These are phyloP conservation scores for Amblyraja radiata DNA, from an alignment of 2,797 vertebrate species.

Conservation along the genomic window DNA sequence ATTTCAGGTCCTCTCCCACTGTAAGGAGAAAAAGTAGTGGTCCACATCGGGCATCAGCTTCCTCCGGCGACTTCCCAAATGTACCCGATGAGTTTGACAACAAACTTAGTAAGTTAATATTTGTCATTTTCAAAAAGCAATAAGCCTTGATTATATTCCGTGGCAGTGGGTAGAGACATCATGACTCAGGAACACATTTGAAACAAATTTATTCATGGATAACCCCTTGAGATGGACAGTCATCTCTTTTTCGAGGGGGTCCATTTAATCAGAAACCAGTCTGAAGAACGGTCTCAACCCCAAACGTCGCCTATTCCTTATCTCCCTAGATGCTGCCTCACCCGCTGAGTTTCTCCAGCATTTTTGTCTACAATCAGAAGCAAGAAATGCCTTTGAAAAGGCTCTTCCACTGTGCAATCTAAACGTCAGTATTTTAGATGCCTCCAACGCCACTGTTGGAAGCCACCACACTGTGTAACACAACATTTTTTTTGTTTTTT, in stretches of 20 bases:
- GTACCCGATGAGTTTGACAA: slow-evolving; percentile 35
- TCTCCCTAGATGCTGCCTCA: too few relatives aligned
- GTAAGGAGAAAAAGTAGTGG: slow-evolving; percentile 44
- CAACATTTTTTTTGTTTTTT: neutral
- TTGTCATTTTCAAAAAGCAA: slow-evolving; percentile 18
- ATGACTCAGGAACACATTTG: too few relatives aligned
- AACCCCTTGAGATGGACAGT: too few relatives aligned
- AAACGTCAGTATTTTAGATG: too few relatives aligned
- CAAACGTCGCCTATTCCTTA: too few relatives aligned
- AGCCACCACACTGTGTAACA: too few relatives aligned
- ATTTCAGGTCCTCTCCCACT: slow-evolving; percentile 50
- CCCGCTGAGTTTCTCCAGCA: too few relatives aligned
- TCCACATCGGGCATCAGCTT: slow-evolving; percentile 33
- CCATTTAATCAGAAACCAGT: neutral
- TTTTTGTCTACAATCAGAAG: neutral
- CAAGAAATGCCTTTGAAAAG: neutral
- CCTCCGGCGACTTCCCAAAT: slow-evolving; percentile 5
- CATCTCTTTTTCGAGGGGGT: too few relatives aligned
- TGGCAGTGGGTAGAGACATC: too few relatives aligned
- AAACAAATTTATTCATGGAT: too few relatives aligned
- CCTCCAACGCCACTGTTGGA: too few relatives aligned
- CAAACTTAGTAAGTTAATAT: slow-evolving; percentile 32
- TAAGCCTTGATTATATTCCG: slow-evolving; percentile 21
- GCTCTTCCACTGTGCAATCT: neutral
- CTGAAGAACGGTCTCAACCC: too few relatives aligned